These are phyloP conservation scores for Catostomus latipinnis DNA, from an alignment of 2,797 vertebrate genomes.

Conservation along the genomic window DNA sequence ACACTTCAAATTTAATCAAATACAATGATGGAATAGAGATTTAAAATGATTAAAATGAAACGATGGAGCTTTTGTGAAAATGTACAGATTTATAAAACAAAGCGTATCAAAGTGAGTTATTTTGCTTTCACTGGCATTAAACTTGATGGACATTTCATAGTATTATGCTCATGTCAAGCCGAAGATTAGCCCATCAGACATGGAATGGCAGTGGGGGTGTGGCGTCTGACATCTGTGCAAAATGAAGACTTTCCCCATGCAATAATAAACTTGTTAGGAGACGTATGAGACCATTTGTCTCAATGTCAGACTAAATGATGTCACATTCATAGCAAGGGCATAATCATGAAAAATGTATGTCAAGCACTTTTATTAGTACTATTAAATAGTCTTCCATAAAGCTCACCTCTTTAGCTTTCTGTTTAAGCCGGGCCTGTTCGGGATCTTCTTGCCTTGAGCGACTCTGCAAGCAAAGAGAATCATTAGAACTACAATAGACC, in stretches of 20 bases:
- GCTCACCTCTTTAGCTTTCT: conserved; percentile 95
- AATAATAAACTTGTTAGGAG: conserved; percentile 49
- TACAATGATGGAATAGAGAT: no score
- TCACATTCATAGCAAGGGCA: conserved; percentile 28
- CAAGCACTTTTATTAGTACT: conserved; percentile 39
- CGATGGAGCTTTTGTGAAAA: no score
- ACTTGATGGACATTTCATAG: conserved; percentile 26
- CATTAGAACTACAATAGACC: conserved; percentile 32
- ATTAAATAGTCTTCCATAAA: conserved; percentile 36
- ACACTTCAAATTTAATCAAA: no score
- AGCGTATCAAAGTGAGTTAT: not conserved
- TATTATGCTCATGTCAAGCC: conserved; percentile 1
- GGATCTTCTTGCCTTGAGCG: conserved; percentile 95
- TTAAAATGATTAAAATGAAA: no score
- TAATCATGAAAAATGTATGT: conserved; percentile 45
- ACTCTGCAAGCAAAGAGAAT: conserved; percentile 76
- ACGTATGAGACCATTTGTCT: conserved; percentile 38
- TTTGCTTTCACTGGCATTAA: conserved; percentile 26
- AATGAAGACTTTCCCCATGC: conserved; percentile 20
- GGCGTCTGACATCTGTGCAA: conserved; percentile 25
- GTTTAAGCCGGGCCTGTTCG: conserved; percentile 91
- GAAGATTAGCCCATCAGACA: conserved; percentile 7
- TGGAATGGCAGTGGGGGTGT: not conserved
- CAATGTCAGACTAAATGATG: conserved; percentile 50
- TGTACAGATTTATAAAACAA: not conserved